These are phyloP conservation scores for Borostomias antarcticus DNA, from an alignment of 2,797 vertebrate species.

Conservation along the genomic window DNA sequence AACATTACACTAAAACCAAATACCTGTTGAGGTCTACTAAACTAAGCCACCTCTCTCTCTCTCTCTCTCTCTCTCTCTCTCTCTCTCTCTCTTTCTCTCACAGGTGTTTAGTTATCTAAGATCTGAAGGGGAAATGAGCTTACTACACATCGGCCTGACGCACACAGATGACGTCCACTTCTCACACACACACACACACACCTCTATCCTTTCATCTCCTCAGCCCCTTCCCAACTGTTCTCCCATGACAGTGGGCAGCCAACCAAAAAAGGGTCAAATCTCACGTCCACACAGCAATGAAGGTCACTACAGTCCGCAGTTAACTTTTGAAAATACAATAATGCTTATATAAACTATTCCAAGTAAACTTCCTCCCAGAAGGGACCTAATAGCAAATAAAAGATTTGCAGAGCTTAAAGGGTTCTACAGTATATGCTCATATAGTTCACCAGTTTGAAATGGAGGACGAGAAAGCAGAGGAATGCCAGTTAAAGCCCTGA, in stretches of 20 bases:
- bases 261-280: constrained; percentile 25
- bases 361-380: neutral
- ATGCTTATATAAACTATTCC: neutral
- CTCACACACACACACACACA: constrained; percentile 13
- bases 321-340: neutral
- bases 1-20: too few relatives aligned
- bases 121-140: constrained; percentile 30
- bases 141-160: constrained; percentile 30
- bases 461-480: constrained; percentile 26
- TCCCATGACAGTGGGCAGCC: constrained; percentile 18
- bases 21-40: too few relatives aligned
- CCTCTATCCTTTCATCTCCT: constrained; percentile 24
- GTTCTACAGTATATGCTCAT: neutral
- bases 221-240: constrained; percentile 18
- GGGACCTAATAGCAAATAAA: neutral
- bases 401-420: neutral
- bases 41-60: neutral
- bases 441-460: constrained; percentile 6
- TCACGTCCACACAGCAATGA: constrained; percentile 3
- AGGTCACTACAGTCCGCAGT: neutral
- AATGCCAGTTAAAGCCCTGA: constrained; percentile 46
- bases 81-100: constrained; percentile 38
- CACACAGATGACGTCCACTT: constrained; percentile 28
- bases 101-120: constrained; percentile 37
- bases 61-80: constrained; percentile 4